phyloP scores from a whole-genome alignment of 1,140 invertebrate genomes.

The Drosophila parvula region DNA sequence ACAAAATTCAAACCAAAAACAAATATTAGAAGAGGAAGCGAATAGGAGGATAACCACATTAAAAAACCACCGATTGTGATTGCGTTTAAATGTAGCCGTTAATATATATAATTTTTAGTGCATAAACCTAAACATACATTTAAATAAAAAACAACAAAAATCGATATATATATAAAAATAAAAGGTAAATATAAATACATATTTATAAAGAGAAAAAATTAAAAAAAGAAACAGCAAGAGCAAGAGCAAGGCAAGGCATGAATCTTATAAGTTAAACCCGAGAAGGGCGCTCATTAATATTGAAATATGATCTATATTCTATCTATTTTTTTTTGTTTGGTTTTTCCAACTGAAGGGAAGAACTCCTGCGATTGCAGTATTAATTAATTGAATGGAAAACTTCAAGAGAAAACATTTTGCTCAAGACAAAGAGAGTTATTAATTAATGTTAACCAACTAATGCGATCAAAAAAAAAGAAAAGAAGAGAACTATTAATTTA shows the following conservation, averaged over 20 bases:
- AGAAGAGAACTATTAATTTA: conserved; percentile 25
- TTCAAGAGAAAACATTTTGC: conserved; percentile 38
- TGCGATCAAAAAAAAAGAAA: conserved; percentile 19
- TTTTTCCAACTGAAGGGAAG: conserved; percentile 29
- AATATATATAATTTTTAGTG: conserved; percentile 79
- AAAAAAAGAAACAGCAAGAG: conserved; percentile 4
- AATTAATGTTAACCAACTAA: conserved; percentile 32
- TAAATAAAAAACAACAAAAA: conserved; percentile 45
- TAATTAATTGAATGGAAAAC: conserved; percentile 37
- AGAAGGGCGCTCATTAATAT: conserved; percentile 34
- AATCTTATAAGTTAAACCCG: conserved; percentile 14
- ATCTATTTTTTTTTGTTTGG: conserved; percentile 4
- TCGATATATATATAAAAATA: conserved; percentile 26
- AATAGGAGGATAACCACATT: conserved; percentile 66
- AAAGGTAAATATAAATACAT: conserved; percentile 35
- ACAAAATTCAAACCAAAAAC: conserved; percentile 68
- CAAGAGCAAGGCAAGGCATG: conserved; percentile 28
- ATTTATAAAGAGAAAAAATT: conserved; percentile 46
- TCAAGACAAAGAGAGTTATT: conserved; percentile 55
- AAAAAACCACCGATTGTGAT: conserved; percentile 84
- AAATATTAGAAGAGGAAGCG: conserved; percentile 51
- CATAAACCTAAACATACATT: conserved; percentile 60
- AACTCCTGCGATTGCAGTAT: conserved; percentile 42
- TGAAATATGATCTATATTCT: conserved; percentile 14
- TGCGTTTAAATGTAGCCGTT: conserved; percentile 83